Conservation (phyloP, 2,888 invertebrate genomes). For the Spodoptera picta region DNA sequence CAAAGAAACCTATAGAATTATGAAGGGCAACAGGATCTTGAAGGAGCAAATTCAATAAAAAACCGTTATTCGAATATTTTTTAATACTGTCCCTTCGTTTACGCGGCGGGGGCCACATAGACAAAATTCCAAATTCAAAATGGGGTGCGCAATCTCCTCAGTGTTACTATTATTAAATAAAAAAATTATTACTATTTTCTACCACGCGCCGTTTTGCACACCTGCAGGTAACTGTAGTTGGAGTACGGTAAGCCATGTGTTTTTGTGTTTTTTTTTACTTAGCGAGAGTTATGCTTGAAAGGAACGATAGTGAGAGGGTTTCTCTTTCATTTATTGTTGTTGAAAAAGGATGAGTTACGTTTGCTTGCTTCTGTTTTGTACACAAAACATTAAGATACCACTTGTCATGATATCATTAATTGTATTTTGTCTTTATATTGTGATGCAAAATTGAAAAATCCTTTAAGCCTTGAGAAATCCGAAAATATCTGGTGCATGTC, state of each 20-base stretch:
- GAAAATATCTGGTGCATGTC: too few species aligned
- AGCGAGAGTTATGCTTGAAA: not conserved
- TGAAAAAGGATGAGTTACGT: not conserved
- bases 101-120: constrained; percentile 24
- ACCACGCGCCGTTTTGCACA: constrained; percentile 47
- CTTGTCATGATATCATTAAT: too few species aligned
- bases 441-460: too few species aligned
- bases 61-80: constrained; percentile 44
- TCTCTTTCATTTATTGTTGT: constrained; percentile 24
- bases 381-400: too few species aligned
- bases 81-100: constrained; percentile 21
- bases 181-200: constrained; percentile 46
- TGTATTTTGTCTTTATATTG: too few species aligned
- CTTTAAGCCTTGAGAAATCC: too few species aligned
- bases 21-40: constrained; percentile 11
- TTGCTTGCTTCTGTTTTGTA: too few species aligned
- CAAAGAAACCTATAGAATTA: not conserved
- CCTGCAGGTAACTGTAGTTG: constrained; percentile 49
- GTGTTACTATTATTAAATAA: constrained; percentile 38
- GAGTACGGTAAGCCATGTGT: constrained; percentile 29
- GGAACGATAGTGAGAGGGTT: constrained; percentile 26
- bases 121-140: not conserved
- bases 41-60: constrained; percentile 5
- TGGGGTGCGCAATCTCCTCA: constrained; percentile 48
- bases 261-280: constrained; percentile 22